These are phyloP conservation scores for Drosophila watanabei DNA, from an alignment of 1,140 invertebrate genomes.

Conservation along the genomic window DNA sequence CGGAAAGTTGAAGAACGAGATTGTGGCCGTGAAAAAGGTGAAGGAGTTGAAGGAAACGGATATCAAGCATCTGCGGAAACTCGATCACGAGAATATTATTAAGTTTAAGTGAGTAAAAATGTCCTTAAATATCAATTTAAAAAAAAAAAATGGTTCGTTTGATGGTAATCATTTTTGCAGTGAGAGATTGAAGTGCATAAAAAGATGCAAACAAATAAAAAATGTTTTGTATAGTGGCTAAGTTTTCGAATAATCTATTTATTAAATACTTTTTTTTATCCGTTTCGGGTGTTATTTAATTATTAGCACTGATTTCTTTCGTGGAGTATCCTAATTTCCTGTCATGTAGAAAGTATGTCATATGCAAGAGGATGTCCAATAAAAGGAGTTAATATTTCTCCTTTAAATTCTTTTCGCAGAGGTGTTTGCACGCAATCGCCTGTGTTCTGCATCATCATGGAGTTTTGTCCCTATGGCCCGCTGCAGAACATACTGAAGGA, in stretches of 20 bases:
- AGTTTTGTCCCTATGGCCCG: conserved; percentile 98
- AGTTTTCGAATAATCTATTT: too few species aligned
- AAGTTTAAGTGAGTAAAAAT: conserved; percentile 92
- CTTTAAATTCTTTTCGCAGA: conserved; percentile 85
- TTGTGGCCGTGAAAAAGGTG: conserved; percentile 98
- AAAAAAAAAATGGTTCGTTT: neutral
- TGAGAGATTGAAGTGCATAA: neutral
- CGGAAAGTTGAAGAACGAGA: conserved; percentile 93
- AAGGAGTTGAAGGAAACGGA: conserved; percentile 97
- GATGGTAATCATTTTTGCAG: neutral
- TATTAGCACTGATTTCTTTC: too few species aligned
- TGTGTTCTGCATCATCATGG: conserved; percentile 98
- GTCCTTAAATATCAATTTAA: neutral
- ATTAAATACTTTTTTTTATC: too few species aligned
- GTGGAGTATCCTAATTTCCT: too few species aligned
- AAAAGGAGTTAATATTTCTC: neutral
- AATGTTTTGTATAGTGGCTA: too few species aligned
- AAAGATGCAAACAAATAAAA: too few species aligned
- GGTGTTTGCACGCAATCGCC: conserved; percentile 97
- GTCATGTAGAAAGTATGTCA: too few species aligned
- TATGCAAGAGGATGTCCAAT: neutral
- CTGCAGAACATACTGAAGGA: conserved; percentile 96
- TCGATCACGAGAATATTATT: conserved; percentile 98
- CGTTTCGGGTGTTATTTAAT: neutral
- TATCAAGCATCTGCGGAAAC: conserved; percentile 96